A percentile compares a stretch with the other conserved stretches of the same genome.
phyloP scores from a whole-genome alignment of 1,140 invertebrate species.

The Steinernema feltiae region DNA sequence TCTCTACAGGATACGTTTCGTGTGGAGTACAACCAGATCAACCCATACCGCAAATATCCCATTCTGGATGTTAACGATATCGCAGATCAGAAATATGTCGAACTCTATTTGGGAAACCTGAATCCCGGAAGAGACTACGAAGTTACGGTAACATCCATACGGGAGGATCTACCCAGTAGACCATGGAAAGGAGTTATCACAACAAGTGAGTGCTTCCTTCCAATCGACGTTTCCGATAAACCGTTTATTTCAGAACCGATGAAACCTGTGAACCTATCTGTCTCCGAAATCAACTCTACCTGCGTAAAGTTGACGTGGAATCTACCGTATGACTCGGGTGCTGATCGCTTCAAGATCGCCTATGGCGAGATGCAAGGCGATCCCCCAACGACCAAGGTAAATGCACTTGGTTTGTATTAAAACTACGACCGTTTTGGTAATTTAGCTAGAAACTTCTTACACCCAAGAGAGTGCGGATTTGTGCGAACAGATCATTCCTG shows the following conservation, averaged over 20 bases:
- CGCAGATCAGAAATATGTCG: constrained; percentile 50
- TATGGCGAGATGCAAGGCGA: constrained; percentile 42
- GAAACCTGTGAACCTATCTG: constrained; percentile 35
- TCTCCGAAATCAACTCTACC: constrained; percentile 39
- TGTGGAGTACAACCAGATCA: constrained; percentile 48
- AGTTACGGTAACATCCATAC: constrained; percentile 45
- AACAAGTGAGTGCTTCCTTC: constrained; percentile 41
- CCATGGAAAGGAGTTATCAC: constrained; percentile 51
- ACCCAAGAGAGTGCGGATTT: constrained; percentile 30
- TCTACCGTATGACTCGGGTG: constrained; percentile 42
- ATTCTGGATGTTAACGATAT: constrained; percentile 54
- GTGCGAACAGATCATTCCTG: constrained; percentile 37
- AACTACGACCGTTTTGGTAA: too few species aligned
- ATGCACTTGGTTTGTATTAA: too few species aligned
- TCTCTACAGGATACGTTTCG: constrained; percentile 45
- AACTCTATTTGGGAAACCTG: constrained; percentile 54
- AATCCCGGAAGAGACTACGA: constrained; percentile 52
- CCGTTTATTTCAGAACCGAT: constrained; percentile 40
- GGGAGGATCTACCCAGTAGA: constrained; percentile 40
- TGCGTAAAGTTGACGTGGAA: constrained; percentile 42
- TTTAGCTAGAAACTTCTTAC: constrained; percentile 39
- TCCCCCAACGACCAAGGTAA: constrained; percentile 32
- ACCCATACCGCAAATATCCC: constrained; percentile 49
- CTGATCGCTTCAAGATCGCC: constrained; percentile 45
- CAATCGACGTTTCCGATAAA: constrained; percentile 15